Conservation (phyloP, 2,113 vertebrate genomes). For the Boulengeromyrus knoepffleri region DNA sequence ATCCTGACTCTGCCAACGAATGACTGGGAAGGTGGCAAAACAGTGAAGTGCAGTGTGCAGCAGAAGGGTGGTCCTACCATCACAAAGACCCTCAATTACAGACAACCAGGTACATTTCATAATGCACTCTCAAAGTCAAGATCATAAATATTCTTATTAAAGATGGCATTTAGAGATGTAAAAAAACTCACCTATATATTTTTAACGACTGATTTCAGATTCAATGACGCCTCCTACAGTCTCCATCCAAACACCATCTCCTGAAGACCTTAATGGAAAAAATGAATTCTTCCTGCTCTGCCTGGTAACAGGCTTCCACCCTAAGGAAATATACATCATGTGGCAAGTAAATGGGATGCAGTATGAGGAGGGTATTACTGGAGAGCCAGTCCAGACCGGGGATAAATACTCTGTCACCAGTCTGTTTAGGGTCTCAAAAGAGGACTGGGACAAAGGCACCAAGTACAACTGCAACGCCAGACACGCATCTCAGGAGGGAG, state of each 20-base stretch:
- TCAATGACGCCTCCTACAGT: too few species aligned
- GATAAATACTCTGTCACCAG: not conserved
- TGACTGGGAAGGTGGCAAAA: not conserved
- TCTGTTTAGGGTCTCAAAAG: too few species aligned
- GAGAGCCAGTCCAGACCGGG: not conserved
- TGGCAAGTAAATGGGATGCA: not conserved
- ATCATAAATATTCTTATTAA: not conserved
- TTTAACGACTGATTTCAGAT: not conserved
- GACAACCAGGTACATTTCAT: not conserved
- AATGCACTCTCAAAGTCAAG: not conserved
- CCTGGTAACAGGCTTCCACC: not conserved
- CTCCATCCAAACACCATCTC: too few species aligned
- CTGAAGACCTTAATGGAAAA: not conserved
- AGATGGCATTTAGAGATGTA: not conserved
- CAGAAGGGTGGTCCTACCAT: not conserved
- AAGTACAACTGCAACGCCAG: not conserved
- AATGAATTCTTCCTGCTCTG: not conserved
- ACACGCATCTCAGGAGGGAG: not conserved
- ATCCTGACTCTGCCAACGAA: not conserved
- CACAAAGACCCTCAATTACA: not conserved
- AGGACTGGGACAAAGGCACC: rapidly evolving
- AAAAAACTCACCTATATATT: not conserved
- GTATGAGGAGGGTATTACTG: not conserved
- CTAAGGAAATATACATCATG: not conserved
- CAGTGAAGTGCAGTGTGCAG: too few species aligned